A percentile compares a stretch with the other conserved stretches of the same genome.
phyloP scores from a whole-genome alignment of 2,113 vertebrate genomes.

The Cnemophilus loriae region DNA sequence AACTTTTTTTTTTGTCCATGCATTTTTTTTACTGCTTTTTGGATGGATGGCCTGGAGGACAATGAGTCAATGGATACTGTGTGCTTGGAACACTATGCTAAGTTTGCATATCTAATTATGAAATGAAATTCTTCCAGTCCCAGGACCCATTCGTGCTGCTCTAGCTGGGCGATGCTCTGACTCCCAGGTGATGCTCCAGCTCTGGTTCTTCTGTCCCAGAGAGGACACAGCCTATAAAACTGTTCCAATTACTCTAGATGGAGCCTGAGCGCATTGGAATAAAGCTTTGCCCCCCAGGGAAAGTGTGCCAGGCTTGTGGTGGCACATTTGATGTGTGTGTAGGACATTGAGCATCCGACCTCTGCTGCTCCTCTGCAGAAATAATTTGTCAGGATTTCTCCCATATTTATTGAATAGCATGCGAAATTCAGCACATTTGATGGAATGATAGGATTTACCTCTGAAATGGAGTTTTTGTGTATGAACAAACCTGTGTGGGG shows the following conservation, averaged over 20 bases:
- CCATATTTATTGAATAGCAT: neutral
- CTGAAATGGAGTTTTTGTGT: neutral
- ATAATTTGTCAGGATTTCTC: neutral
- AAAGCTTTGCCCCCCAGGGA: neutral
- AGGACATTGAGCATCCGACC: neutral
- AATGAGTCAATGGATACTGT: too few species aligned
- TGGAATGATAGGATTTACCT: neutral
- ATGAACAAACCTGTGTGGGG: neutral
- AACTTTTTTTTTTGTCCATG: neutral
- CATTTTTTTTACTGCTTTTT: neutral
- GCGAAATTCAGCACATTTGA: neutral
- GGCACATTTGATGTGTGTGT: neutral
- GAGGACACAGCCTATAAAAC: neutral
- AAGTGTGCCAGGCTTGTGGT: neutral
- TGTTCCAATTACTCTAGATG: neutral
- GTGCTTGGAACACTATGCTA: neutral
- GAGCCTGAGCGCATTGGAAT: neutral
- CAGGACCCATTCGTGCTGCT: fast-evolving
- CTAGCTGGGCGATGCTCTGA: neutral
- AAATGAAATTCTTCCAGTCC: neutral
- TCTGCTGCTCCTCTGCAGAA: neutral
- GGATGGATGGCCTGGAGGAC: neutral
- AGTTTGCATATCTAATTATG: neutral
- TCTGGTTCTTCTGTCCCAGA: neutral
- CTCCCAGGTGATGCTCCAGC: neutral